Evolutionary conservation across 2,888 invertebrate species (phyloP).

Genomic region (Cephus runcator): DNA sequence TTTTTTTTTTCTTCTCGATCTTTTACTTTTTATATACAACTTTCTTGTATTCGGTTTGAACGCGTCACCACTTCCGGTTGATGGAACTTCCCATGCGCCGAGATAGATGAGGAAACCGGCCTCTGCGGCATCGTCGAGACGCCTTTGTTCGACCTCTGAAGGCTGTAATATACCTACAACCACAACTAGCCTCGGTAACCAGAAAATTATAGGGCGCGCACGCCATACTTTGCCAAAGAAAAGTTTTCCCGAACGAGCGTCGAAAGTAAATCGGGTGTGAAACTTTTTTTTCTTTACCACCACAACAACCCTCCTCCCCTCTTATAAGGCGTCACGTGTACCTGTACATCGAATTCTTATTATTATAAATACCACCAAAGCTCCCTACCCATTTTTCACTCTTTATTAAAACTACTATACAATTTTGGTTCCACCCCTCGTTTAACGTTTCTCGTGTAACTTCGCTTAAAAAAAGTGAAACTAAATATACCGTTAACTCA

Average conservation of each 20-base stretch:
- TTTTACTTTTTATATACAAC: slow-evolving; percentile 81
- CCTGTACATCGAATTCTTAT: neutral
- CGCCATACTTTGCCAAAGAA: neutral
- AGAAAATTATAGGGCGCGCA: neutral
- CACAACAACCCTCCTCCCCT: neutral
- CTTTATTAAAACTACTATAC: neutral
- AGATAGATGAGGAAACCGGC: slow-evolving; percentile 79
- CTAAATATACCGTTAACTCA: neutral
- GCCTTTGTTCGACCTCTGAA: slow-evolving; percentile 77
- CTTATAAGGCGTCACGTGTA: too few species aligned
- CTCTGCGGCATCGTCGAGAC: slow-evolving; percentile 70
- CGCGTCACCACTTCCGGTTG: slow-evolving; percentile 88
- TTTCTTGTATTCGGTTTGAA: slow-evolving; percentile 89
- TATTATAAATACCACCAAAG: neutral
- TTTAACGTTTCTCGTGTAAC: neutral
- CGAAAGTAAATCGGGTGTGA: neutral
- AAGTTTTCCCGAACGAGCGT: neutral
- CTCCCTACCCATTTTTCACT: neutral
- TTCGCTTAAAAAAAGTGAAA: neutral
- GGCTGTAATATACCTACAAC: slow-evolving; percentile 83
- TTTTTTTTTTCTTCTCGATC: neutral
- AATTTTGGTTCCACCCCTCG: neutral
- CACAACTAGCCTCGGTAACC: slow-evolving; percentile 27
- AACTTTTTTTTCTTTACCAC: neutral
- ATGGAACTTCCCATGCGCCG: slow-evolving; percentile 76